phyloP scores from a whole-genome alignment of 2,113 vertebrate species.

The Pogonocichla stellata region DNA sequence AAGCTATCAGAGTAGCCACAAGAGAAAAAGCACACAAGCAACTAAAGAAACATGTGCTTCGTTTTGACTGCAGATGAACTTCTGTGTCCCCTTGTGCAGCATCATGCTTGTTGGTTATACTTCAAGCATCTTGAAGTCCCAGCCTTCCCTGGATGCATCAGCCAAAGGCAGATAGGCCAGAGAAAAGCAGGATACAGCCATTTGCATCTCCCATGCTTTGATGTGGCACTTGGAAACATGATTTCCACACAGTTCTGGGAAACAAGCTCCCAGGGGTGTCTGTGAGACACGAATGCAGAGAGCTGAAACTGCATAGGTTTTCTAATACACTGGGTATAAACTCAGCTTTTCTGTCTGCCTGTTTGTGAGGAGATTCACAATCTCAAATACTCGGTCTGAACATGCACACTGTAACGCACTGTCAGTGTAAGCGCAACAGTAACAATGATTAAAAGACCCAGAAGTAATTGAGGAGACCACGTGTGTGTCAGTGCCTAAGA shows the following conservation, averaged over 20 bases:
- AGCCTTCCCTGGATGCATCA: neutral
- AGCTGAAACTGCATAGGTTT: neutral
- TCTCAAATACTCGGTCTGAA: neutral
- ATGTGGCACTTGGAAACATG: neutral
- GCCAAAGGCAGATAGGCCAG: neutral
- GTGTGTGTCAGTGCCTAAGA: rapidly evolving
- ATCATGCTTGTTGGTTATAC: neutral
- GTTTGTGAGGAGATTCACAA: neutral
- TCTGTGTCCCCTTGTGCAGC: rapidly evolving
- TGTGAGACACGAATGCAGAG: neutral
- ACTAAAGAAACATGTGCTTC: neutral
- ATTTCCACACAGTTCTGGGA: neutral
- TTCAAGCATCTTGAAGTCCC: neutral
- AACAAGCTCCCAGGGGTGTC: neutral
- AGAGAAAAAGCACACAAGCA: neutral
- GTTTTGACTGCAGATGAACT: neutral
- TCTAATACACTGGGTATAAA: neutral
- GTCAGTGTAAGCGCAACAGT: neutral
- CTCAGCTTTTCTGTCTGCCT: neutral
- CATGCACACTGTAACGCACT: neutral
- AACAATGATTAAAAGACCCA: neutral
- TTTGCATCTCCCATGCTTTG: neutral
- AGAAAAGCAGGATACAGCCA: neutral
- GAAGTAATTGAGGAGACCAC: neutral
- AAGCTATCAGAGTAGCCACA: constrained; percentile 57